These are phyloP conservation scores for Geococcyx californianus DNA, from an alignment of 2,113 vertebrate species.

Conservation along the genomic window DNA sequence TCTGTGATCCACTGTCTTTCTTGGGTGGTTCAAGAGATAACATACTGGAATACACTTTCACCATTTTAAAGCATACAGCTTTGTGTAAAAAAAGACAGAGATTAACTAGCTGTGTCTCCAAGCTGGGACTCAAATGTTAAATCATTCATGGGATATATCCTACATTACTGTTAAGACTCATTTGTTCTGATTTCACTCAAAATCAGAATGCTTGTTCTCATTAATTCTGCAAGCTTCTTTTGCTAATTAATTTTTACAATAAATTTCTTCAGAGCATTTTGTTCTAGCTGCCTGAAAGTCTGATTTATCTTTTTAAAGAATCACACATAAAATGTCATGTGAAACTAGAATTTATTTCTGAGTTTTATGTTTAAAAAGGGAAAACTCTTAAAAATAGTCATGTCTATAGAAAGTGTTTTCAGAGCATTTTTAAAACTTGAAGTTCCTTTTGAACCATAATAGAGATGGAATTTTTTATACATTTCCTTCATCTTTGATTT, in stretches of 20 bases:
- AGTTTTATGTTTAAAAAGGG: not conserved
- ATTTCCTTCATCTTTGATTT: not conserved
- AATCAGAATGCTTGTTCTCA: not conserved
- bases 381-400: conserved; percentile 1
- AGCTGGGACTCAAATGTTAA: conserved; percentile 5
- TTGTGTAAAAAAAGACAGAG: not conserved
- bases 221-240: conserved; percentile 18
- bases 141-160: conserved; percentile 25
- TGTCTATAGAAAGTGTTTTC: not conserved
- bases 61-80: not conserved
- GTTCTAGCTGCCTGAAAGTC: not conserved
- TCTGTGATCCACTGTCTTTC: not conserved
- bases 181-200: conserved; percentile 57
- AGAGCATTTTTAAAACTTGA: not conserved
- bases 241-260: conserved; percentile 48
- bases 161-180: conserved; percentile 13
- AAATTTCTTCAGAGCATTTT: not conserved
- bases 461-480: not conserved
- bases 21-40: not conserved
- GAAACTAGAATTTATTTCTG: not conserved
- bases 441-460: not conserved
- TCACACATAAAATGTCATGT: not conserved
- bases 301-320: not conserved
- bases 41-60: not conserved
- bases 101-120: not conserved